phyloP scores from a whole-genome alignment of 2,113 vertebrate genomes.

The Neolamprologus fasciatus region DNA sequence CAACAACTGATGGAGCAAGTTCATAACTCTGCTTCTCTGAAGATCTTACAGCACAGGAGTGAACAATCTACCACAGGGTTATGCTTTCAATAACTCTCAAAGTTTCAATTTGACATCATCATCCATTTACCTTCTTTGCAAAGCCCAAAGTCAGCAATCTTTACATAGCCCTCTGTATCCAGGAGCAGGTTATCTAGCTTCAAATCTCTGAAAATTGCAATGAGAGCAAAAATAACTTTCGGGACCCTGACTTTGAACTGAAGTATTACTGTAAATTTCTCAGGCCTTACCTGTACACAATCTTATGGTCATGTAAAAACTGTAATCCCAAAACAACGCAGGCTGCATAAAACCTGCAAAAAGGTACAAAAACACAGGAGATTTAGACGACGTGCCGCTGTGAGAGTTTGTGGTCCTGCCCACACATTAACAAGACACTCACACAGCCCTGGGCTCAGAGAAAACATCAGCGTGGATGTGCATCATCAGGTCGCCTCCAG shows the following conservation, averaged over 20 bases:
- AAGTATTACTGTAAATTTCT: not conserved
- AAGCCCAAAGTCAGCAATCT: conserved; percentile 98
- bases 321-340: conserved; percentile 97
- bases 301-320: conserved; percentile 96
- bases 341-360: conserved; percentile 89
- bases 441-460: conserved; percentile 94
- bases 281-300: conserved; percentile 92
- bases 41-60: not conserved
- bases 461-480: conserved; percentile 99
- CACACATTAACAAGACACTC: conserved; percentile 63
- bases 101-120: not conserved
- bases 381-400: not conserved
- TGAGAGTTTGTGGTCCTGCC: not conserved
- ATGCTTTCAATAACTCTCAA: not conserved
- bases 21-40: not conserved
- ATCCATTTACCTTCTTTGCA: conserved; percentile 91
- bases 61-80: not conserved
- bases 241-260: fast-evolving
- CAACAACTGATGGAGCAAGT: not conserved
- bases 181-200: conserved; percentile 97
- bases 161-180: conserved; percentile 97
- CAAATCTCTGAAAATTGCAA: conserved; percentile 80
- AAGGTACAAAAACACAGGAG: not conserved
- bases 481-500: conserved; percentile 98
- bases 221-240: not conserved